A percentile compares a stretch with the other conserved stretches of the same genome.
These are phyloP conservation scores for Rana temporaria DNA, from an alignment of 2,113 vertebrate species.

Conservation along the genomic window DNA sequence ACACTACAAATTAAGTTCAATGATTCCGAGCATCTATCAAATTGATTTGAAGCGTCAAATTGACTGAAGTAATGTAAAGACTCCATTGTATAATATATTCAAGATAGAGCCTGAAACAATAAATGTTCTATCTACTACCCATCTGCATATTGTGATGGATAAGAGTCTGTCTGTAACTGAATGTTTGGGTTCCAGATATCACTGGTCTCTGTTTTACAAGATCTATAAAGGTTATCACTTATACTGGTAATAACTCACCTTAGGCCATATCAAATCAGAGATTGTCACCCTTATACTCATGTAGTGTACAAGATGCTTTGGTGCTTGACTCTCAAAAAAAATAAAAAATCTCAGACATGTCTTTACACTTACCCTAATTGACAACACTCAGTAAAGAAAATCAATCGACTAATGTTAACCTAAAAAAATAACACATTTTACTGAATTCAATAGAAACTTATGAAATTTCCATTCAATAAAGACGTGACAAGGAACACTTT, in stretches of 20 bases:
- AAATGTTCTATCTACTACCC: too few relatives aligned
- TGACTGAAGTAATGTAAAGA: too few relatives aligned
- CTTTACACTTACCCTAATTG: constrained; percentile 26
- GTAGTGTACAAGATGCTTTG: neutral
- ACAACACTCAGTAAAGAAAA: constrained; percentile 36
- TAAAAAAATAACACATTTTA: constrained; percentile 58
- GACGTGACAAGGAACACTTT: constrained; percentile 60
- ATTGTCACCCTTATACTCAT: neutral
- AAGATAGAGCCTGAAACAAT: too few relatives aligned
- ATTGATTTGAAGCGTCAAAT: too few relatives aligned
- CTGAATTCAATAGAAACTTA: constrained; percentile 60
- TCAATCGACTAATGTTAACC: constrained; percentile 48
- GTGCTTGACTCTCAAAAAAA: neutral
- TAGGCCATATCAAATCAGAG: neutral
- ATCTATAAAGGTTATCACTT: too few relatives aligned
- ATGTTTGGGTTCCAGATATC: too few relatives aligned
- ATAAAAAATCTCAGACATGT: neutral
- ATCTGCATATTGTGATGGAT: too few relatives aligned
- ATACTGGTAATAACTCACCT: neutral
- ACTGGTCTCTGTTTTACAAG: too few relatives aligned
- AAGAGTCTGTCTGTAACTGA: too few relatives aligned
- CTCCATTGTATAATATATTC: too few relatives aligned
- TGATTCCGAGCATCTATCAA: too few relatives aligned
- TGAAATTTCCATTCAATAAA: constrained; percentile 62
- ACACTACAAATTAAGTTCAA: too few relatives aligned